phyloP scores from a whole-genome alignment of 2,797 vertebrate genomes.

The Fistularia tabacaria region DNA sequence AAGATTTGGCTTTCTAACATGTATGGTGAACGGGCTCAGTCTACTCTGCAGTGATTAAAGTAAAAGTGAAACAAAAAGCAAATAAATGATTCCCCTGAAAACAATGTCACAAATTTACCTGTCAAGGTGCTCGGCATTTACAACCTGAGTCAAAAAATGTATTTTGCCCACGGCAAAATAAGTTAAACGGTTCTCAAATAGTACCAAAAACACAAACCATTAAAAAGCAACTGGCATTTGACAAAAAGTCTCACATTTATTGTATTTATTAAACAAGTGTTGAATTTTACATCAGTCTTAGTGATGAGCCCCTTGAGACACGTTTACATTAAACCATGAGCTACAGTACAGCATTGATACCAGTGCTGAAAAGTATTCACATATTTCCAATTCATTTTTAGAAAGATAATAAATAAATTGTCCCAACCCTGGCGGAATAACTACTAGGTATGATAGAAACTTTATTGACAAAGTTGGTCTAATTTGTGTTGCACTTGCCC shows the following conservation, averaged over 20 bases:
- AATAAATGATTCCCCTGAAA: constrained; percentile 43
- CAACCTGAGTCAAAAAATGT: constrained; percentile 69
- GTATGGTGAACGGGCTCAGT: constrained; percentile 57
- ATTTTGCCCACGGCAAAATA: constrained; percentile 65
- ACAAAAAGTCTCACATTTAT: constrained; percentile 99
- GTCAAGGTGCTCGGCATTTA: constrained; percentile 62
- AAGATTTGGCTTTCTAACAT: constrained; percentile 72
- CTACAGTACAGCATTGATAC: constrained; percentile 82
- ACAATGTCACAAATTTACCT: constrained; percentile 42
- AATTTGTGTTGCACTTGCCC: constrained; percentile 75
- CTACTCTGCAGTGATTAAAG: constrained; percentile 57
- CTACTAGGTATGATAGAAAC: constrained; percentile 84
- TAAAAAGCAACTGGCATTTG: constrained; percentile 76
- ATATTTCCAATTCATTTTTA: constrained; percentile 79
- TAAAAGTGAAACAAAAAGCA: constrained; percentile 47
- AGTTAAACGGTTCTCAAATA: constrained; percentile 47
- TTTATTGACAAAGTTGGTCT: constrained; percentile 77
- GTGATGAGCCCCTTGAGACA: constrained; percentile 97
- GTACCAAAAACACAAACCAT: constrained; percentile 66
- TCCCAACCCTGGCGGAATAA: constrained; percentile 88
- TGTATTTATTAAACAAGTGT: constrained; percentile 99
- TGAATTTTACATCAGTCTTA: constrained; percentile 99
- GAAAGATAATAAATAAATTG: constrained; percentile 84
- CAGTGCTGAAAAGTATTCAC: constrained; percentile 90
- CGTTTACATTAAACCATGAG: constrained; percentile 91